Evolutionary conservation across 2,113 vertebrate genomes (phyloP), one percentile per base, ranked within the genome.

Genomic region (Acanthochromis polyacanthus): DNA sequence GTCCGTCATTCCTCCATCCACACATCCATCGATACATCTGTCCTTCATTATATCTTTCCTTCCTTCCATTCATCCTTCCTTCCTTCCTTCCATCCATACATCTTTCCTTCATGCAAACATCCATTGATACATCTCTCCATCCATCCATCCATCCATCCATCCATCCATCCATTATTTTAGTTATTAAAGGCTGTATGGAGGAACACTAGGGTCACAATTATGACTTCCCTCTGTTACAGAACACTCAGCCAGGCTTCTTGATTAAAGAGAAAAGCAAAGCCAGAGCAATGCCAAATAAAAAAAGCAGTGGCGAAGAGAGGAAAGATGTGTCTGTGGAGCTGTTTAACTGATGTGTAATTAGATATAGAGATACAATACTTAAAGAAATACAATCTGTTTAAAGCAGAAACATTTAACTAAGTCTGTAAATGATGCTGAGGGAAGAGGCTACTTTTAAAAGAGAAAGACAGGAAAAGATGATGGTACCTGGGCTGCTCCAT

Each of bases 101-200:
- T n/a, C 25, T n/a, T n/a, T n/a, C n/a, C n/a, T n/a, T n/a, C n/a
- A n/a, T n/a, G n/a, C n/a, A n/a, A n/a, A n/a, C 25, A 25, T 3
- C 25, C 25, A 25, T 25, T 3, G 2, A 25, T 25, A 2, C 25
- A 25, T 25, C 3, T 3, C 2, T 25, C 25, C 25, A 25, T 25
- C 25, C 25, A 25, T 25, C 25, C 3, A 2, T 25, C 25, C 25
- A 3, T 25, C 25, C 25, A 3, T 25, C 25, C 25, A 3, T 25
- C 25, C 25, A 3, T 25, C 25, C 25, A 3, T 25, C 25, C 25
- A 3, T 25, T 25, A 25, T 25, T 3, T 25, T 25, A 25, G 25
- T 81, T 38, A 61, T 52, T 81, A 40, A 30, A 62, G n/a, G 10
- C 48, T 57, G 51, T 22, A 36, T 46, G 9, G 45, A 36, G 36